Base-by-base conservation (phyloP, 2,888 invertebrate species). In the Tuta absoluta region DNA sequence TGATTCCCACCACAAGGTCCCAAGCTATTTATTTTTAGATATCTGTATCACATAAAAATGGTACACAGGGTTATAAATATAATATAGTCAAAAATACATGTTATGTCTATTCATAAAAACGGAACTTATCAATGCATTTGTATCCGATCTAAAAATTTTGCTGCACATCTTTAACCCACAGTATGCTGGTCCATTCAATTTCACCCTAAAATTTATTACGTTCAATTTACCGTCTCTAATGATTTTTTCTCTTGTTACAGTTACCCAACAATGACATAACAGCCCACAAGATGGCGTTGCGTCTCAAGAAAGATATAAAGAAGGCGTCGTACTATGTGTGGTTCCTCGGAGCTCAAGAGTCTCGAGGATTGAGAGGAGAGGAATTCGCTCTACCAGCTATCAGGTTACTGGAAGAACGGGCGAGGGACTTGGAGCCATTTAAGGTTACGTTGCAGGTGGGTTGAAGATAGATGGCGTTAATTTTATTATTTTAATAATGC, bases 331-430 rank as follows among this genome's bases (percentile, higher is more conserved):
- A 97, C 91, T 97, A 97, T 90, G 97, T 97, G 69, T 97, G 97
- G 96, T 97, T 98, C 92, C 93, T 99, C 78, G 99, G 99, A 23
- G 98, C 98, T 75, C 96, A 98, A 91, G 98, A 99, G 91, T 96
- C 97, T 65, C 95, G 96, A 74, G 98, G 97, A 0, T 89, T 98
- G 28, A 91, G 97, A 0, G 98, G 98, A 37, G 94, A 96, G 74
- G 96, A 97, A 80, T 97, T 95, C 77, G 96, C 98, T 64, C 92
- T 96, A 66, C 96, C 97, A 12, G 97, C 97, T 66, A 95, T 98
- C 72, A 94, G 95, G 72, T 95, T 96, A 79, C 91, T 98, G 69
- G 94, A 98, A 74, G 95, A 96, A 79, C 94, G 98, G 73, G 96
- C 98, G 71, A 93, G 95, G 69, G 95, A 96, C 78, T 94, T 96